Evolutionary conservation across 1,140 invertebrate species (phyloP).

Genomic region (Orius laevigatus): DNA sequence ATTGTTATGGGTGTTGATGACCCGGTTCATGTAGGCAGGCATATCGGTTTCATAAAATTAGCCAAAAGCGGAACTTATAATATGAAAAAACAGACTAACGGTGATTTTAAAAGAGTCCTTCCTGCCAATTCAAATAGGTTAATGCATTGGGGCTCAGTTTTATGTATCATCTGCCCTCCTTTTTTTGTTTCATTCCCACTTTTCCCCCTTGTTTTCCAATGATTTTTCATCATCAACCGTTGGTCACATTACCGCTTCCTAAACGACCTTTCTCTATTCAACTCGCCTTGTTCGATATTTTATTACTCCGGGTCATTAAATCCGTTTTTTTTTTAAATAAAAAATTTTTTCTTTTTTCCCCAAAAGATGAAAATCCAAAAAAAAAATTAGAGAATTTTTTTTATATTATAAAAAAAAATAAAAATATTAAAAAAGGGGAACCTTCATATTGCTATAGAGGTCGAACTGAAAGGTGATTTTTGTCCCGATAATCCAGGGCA

Average conservation of each 20-base stretch:
- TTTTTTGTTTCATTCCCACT: constrained; percentile 1
- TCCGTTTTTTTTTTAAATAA: background rate
- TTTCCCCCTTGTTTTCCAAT: background rate
- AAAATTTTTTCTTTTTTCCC: too few species aligned
- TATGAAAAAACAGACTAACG: too few species aligned
- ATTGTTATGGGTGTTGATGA: too few species aligned
- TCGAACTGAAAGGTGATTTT: too few species aligned
- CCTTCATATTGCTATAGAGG: too few species aligned
- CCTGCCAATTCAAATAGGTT: background rate
- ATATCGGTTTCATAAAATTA: too few species aligned
- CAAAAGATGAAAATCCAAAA: background rate
- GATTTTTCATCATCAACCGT: background rate
- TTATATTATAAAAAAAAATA: background rate
- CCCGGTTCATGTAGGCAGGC: too few species aligned
- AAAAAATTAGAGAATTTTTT: background rate
- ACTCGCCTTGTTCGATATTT: background rate
- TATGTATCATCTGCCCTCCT: background rate
- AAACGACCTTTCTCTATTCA: background rate
- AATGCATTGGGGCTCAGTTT: background rate
- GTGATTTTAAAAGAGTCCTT: too few species aligned
- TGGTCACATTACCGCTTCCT: background rate
- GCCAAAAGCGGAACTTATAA: too few species aligned
- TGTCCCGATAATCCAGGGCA: too few species aligned
- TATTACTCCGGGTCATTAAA: background rate
- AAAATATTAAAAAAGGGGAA: too few species aligned